Conservation (phyloP, 2,797 vertebrate species). For the Rhincodon typus region DNA sequence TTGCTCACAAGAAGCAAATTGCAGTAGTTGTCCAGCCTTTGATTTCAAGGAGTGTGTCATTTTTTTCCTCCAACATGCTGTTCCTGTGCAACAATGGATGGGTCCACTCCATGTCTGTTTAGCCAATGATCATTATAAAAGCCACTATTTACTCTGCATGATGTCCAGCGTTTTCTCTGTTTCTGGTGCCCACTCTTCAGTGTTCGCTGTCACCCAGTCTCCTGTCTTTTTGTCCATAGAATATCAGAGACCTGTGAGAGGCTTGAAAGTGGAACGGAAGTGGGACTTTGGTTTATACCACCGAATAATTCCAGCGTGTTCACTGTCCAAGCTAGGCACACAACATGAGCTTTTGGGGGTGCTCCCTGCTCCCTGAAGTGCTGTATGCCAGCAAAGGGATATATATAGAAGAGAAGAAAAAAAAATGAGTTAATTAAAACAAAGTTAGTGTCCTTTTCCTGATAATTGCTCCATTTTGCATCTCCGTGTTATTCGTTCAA, state of each 20-base stretch:
- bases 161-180: too few relatives aligned
- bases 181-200: neutral
- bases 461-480: neutral
- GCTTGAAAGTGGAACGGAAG: neutral
- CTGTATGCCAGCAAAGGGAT: neutral
- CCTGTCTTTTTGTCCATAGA: neutral
- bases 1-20: neutral
- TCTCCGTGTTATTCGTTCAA: neutral
- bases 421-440: neutral
- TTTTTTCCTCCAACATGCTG: neutral
- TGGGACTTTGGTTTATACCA: neutral
- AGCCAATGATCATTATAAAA: neutral
- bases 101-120: too few relatives aligned
- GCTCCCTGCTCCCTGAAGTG: neutral
- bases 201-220: neutral
- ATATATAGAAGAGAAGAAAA: neutral
- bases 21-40: too few relatives aligned
- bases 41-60: neutral
- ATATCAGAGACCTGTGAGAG: neutral
- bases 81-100: too few relatives aligned
- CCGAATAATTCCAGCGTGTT: neutral
- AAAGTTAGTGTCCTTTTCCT: neutral
- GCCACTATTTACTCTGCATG: neutral
- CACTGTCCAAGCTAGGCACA: neutral
- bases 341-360: neutral